Percentiles rank a stretch among this genome's conserved stretches.
Conservation (phyloP, 2,888 invertebrate genomes). For the Apantesis nais region DNA sequence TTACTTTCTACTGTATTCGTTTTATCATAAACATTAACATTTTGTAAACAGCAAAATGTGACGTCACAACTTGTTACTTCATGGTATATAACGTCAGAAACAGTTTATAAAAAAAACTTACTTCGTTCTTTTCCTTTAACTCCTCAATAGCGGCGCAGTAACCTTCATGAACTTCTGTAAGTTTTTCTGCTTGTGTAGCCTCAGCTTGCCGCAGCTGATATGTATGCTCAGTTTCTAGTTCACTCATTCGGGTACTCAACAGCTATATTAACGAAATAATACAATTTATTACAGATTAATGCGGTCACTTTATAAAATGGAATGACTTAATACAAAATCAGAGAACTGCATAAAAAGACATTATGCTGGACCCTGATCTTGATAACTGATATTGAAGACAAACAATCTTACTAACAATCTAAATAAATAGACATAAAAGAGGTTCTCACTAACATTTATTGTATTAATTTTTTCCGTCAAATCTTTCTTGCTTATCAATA, state of each 20-base stretch:
- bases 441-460: constrained; percentile 70
- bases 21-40: not conserved
- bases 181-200: constrained; percentile 91
- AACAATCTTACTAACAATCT: not conserved
- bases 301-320: not conserved
- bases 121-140: constrained; percentile 89
- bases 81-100: not conserved
- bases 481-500: constrained; percentile 91
- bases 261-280: constrained; percentile 61
- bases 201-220: constrained; percentile 94
- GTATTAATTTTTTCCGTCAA: constrained; percentile 91
- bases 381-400: no score
- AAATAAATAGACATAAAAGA: not conserved
- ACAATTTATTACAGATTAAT: not conserved
- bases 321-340: not conserved
- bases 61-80: not conserved
- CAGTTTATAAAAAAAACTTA: constrained; percentile 41
- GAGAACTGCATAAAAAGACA: no score
- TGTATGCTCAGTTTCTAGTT: constrained; percentile 94
- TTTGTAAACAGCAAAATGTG: not conserved
- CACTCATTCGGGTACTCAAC: constrained; percentile 90
- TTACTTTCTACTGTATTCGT: no score
- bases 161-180: constrained; percentile 92
- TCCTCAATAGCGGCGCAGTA: constrained; percentile 93
- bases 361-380: no score